Base-by-base conservation (phyloP, 2,888 invertebrate genomes). In the Andricus quercusramuli region DNA sequence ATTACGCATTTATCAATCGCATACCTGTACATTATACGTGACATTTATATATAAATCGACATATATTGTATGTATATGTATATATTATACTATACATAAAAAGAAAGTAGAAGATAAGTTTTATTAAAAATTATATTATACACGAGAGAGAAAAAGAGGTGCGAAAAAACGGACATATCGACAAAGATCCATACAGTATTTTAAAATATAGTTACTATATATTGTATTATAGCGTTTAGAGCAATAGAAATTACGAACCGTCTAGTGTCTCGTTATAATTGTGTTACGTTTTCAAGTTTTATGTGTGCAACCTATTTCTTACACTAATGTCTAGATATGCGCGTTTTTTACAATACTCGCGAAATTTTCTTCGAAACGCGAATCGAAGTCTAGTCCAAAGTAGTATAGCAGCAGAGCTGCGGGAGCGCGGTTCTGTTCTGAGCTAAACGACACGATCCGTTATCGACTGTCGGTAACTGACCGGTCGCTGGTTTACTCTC, bases 111-210 rank as follows among this genome's bases (percentile, higher is more conserved):
- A 41, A 80, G 77, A 41, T 78, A 77, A 83, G 74, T 83, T 83
- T 83, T 79, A 82, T 79, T 82, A 80, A 80, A 81, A 81, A 74
- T 74, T 29, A 32, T 74, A 70, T 70, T 74, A 74, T 74, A 74
- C 51, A 74, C 47, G 37, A 74, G 56, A 37, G 32, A 56, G 29
- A 56, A 29, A 70, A 29, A 47, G 56, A 74, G 56, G 56, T 56
- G 56, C 37, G 67, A 77, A 25, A 78, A 22, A 79, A 56, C 80
- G 65, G 77, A 70, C 47, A 78, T 79, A 85, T 78, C 78, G 67
- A 80, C 70, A 81, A 82, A 84, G 81, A 88, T 87, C 87, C 88
- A 85, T 86, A 87, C 90, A 90, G 90, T 90, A 90, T 90, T 90
- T 90, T 88, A 87, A 90, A 88, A 83, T 83, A 87, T 88, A 87